Percentiles rank a stretch among this genome's conserved stretches.
Evolutionary conservation across 2,888 invertebrate genomes (phyloP).

Genomic region (Phengaris alcon): DNA sequence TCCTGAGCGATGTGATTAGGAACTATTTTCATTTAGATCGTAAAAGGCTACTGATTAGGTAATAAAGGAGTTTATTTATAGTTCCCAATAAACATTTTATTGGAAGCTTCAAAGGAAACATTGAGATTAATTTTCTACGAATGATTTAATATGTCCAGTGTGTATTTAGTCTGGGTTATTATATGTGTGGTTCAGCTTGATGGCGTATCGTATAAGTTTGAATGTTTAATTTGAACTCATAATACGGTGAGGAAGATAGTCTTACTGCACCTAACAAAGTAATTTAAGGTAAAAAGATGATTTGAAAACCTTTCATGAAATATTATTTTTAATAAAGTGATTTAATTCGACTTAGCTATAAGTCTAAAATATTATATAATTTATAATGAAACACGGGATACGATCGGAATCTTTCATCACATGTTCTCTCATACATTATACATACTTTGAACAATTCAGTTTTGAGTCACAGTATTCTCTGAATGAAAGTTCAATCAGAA

Average conservation of each 20-base stretch:
- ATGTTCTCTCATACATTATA: slow-evolving; percentile 35
- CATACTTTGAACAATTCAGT: slow-evolving; percentile 34
- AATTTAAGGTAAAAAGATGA: too few species aligned
- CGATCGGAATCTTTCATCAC: slow-evolving; percentile 31
- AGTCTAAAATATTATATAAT: too few species aligned
- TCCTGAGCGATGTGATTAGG: background rate
- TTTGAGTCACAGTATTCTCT: slow-evolving; percentile 12
- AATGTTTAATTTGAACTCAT: background rate
- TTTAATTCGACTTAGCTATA: too few species aligned
- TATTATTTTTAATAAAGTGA: too few species aligned
- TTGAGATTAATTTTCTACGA: slow-evolving; percentile 3
- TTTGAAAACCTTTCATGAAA: too few species aligned
- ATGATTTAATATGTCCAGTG: background rate
- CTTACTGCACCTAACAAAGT: too few species aligned
- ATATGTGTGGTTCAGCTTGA: background rate
- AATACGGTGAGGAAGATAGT: background rate
- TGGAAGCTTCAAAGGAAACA: background rate
- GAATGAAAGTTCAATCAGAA: slow-evolving; percentile 11
- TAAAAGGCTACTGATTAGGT: slow-evolving; percentile 17
- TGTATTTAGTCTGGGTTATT: background rate
- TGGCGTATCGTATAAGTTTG: slow-evolving; percentile 8
- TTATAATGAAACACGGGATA: background rate
- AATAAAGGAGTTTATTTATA: slow-evolving; percentile 17
- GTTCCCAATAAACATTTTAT: slow-evolving; percentile 20
- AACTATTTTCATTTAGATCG: slow-evolving; percentile 19